Evolutionary conservation across 1,140 invertebrate species (phyloP), one percentile per base, ranked within the genome.

Genomic region (Trichomalopsis sarcophagae): DNA sequence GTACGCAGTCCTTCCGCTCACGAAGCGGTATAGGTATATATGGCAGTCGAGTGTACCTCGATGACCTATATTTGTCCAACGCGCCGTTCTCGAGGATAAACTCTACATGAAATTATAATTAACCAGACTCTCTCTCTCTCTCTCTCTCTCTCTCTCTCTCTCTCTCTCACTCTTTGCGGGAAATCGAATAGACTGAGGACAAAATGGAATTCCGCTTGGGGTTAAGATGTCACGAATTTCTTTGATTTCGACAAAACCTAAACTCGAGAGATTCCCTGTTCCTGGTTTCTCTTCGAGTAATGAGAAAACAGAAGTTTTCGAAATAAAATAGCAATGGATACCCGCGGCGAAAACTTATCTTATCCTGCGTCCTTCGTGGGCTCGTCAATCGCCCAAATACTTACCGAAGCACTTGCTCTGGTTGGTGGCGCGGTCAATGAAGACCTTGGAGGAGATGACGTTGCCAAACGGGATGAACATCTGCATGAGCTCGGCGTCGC

Each of bases 361-460:
- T 62, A 62, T 62, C 55, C 55, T 62, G 17, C 17, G 55, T 62
- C 6, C 55, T 62, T 7, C 55, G 55, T 5, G 17, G 55, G 55
- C 55, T 62, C 55, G 55, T 62, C 73, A 40, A 30, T 71, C 68
- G 68, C 10, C 68, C 55, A 17, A 21, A 69, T 80, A 95, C 96
- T 96, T 95, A 99, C 99, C 99, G 94, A 99, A 99, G 95, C 99
- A 99, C 96, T 99, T 99, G 95, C 98, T 99, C 94, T 99, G 99
- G 95, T 99, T 99, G 88, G 99, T 99, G 91, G 98, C 99, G 89
- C 99, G 96, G 94, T 99, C 99, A 90, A 99, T 99, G 94, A 99
- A 99, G 86, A 99, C 99, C 95, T 99, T 99, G 90, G 98, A 99
- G 93, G 98, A 99, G 94, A 99, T 99, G 90, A 99, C 98, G 93